Evolutionary conservation across 1,140 invertebrate species (phyloP).

Genomic region (Ladona fulva): DNA sequence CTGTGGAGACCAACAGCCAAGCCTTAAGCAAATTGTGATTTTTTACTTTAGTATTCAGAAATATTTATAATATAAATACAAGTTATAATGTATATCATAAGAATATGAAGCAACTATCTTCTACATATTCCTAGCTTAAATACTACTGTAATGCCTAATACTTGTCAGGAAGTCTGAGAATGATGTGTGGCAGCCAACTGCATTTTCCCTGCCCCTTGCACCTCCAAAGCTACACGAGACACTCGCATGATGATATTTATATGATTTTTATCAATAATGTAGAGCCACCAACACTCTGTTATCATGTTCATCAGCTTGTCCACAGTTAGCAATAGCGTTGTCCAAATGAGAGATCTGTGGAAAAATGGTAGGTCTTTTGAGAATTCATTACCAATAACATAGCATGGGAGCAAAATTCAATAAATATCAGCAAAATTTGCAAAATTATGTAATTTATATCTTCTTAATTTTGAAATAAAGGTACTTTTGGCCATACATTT

Average conservation of each 20-base stretch:
- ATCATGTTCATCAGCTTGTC: constrained; percentile 9
- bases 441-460: too few species aligned
- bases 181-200: constrained; percentile 2
- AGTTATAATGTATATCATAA: constrained; percentile 16
- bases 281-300: not conserved
- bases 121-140: constrained; percentile 16
- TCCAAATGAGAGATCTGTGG: not conserved
- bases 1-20: constrained; percentile 13
- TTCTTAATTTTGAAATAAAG: too few species aligned
- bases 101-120: constrained; percentile 16
- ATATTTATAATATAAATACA: constrained; percentile 18
- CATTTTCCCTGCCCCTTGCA: not conserved
- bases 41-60: constrained; percentile 15
- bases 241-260: not conserved
- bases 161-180: constrained; percentile 15
- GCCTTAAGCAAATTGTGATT: constrained; percentile 14
- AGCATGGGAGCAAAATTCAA: too few species aligned
- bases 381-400: not conserved
- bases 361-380: not conserved
- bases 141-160: constrained; percentile 15
- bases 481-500: too few species aligned
- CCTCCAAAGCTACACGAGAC: constrained; percentile 1
- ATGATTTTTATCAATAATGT: not conserved
- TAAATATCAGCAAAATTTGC: too few species aligned
- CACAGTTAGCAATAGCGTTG: not conserved